These are phyloP conservation scores for Leucophenga montana DNA, from an alignment of 2,888 invertebrate species.

Conservation along the genomic window DNA sequence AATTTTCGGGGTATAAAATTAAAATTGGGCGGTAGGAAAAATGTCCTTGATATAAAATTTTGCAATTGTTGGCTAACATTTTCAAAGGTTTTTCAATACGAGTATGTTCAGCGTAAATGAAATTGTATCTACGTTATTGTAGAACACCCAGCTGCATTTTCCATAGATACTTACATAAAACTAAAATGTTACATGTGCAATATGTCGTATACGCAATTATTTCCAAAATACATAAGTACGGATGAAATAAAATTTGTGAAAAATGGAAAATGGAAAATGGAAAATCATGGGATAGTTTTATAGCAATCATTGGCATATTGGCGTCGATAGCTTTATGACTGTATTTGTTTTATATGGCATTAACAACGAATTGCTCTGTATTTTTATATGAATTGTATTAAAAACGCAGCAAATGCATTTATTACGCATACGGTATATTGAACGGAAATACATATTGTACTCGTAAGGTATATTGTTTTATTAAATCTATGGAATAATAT, in stretches of 20 bases:
- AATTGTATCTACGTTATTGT: neutral
- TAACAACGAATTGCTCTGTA: no score
- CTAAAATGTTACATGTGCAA: conserved; percentile 26
- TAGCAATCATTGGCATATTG: neutral
- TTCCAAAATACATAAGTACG: conserved; percentile 20
- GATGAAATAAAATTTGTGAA: neutral
- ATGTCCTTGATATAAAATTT: conserved; percentile 54
- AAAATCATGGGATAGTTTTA: neutral
- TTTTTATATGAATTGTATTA: neutral
- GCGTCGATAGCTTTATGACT: neutral
- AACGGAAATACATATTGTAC: no score
- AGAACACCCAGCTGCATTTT: neutral
- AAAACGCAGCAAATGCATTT: neutral
- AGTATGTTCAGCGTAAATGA: neutral
- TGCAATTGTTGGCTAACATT: conserved; percentile 28
- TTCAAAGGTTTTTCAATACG: neutral
- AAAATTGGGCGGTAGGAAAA: neutral
- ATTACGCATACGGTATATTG: neutral
- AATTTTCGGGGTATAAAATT: conserved; percentile 21
- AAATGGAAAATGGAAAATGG: neutral
- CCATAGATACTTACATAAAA: neutral
- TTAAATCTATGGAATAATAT: neutral
- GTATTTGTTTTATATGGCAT: no score
- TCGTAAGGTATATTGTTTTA: no score
- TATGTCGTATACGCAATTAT: conserved; percentile 62